Conservation (phyloP, 2,113 vertebrate species). For the Callithrix jacchus region DNA sequence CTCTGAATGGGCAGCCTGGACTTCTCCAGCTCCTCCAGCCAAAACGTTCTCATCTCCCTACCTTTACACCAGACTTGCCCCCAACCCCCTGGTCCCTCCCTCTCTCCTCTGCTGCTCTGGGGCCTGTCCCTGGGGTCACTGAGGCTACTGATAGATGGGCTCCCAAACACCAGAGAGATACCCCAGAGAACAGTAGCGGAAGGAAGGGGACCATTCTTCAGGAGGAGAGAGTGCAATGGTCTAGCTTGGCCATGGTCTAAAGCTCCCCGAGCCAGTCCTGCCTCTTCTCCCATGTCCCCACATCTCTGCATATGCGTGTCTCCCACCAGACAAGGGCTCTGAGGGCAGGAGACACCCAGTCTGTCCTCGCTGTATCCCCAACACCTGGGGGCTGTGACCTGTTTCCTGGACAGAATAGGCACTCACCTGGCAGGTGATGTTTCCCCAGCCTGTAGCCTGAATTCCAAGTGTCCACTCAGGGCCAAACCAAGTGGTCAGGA, state of each 20-base stretch:
- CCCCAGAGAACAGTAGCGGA: neutral
- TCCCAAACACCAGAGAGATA: neutral
- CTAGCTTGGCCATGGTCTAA: neutral
- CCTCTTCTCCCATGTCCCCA: neutral
- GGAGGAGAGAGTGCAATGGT: neutral
- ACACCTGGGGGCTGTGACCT: neutral
- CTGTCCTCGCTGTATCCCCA: neutral
- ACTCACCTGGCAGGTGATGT: neutral
- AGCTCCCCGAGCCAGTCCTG: neutral
- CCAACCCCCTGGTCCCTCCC: neutral
- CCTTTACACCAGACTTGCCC: rapidly evolving
- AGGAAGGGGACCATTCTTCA: neutral
- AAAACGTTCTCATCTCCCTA: too few relatives aligned
- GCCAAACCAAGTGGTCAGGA: neutral
- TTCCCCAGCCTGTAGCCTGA: neutral
- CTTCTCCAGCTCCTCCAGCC: neutral
- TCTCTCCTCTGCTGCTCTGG: neutral
- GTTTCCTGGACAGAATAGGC: neutral
- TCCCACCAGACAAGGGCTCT: neutral
- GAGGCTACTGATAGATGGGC: neutral
- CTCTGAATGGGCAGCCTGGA: neutral
- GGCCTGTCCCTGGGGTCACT: neutral
- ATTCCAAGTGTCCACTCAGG: neutral
- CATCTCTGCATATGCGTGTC: neutral
- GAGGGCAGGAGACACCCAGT: too few relatives aligned